Base-by-base conservation (phyloP, 2,888 invertebrate species). In the Drepanosiphum platanoidis region DNA sequence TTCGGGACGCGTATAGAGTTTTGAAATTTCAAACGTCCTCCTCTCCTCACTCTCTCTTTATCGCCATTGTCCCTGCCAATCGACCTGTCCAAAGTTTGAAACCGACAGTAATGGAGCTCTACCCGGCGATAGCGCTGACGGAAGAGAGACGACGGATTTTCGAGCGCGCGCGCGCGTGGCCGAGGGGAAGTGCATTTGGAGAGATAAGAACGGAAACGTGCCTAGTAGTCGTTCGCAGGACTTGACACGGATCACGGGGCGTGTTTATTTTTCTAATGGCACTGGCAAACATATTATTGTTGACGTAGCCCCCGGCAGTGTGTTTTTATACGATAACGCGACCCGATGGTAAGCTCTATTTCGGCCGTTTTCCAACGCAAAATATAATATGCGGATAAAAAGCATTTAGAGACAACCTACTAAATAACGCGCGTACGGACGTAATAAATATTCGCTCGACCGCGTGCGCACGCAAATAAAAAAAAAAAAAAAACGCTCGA, bases 241-340 rank as follows among this genome's bases (percentile, higher is more conserved):
- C 84, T 77, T 77, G 84, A 84, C 75, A 68, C 75, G 84, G 84
- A 84, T 84, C 77, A 84, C 68, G 58, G 66, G 30, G 68, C 77
- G 34, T 84, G 84, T 84, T 84, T 84, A 84, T 84, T 84, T 84
- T 84, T 84, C 84, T 84, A 84, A 84, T 84, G 84, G 84, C 77
- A 39, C 52, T 58, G 68, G 75, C 30, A 84, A 84, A 84, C 77
- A 84, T 75, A 77, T 77, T 74, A 68, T 52, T 84, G 84, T 84
- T 84, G 84, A 84, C 84, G 84, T 58, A 77, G 70, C 46, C n/a
- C 77, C n/a, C n/a, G n/a, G 46, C 66, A 34, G 84, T 77, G 75
- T 84, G 84, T 77, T 84, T 84, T 84, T 84, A 84, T 68, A 84
- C 46, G 84, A 84, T 84, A 84, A 84, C 84, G 68, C 84, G 39